phyloP scores from a whole-genome alignment of 1,140 invertebrate species.

The Panagrolaimus sp. region DNA sequence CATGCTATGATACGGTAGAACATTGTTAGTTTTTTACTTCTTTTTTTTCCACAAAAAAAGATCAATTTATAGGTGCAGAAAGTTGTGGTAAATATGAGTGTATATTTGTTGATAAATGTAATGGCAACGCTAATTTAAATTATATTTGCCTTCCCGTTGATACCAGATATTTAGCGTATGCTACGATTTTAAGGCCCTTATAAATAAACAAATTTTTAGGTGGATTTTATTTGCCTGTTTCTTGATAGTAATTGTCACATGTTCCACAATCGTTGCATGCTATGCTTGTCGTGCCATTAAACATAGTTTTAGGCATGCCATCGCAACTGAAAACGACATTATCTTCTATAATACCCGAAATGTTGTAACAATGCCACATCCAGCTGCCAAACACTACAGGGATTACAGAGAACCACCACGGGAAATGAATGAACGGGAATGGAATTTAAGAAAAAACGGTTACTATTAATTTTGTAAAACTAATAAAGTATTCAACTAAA shows the following conservation, averaged over 20 bases:
- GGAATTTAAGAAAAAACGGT: constrained; percentile 7
- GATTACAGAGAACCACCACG: background rate
- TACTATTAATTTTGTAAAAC: background rate
- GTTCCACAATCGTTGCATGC: constrained; percentile 39
- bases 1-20: constrained; percentile 40
- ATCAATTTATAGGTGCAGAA: constrained; percentile 23
- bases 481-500: background rate
- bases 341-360: constrained; percentile 35
- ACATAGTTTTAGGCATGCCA: constrained; percentile 31
- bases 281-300: constrained; percentile 39
- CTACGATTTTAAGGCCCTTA: constrained; percentile 3
- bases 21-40: constrained; percentile 25
- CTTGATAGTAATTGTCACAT: constrained; percentile 35
- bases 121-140: constrained; percentile 20
- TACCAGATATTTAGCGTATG: constrained; percentile 36
- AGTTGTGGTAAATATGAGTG: constrained; percentile 34
- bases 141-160: constrained; percentile 44
- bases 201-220: constrained; percentile 23
- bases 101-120: constrained; percentile 40
- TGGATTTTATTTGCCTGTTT: constrained; percentile 41
- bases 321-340: constrained; percentile 37
- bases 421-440: background rate
- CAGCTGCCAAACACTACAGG: background rate
- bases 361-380: constrained; percentile 23
- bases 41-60: background rate